Evolutionary conservation across 1,140 invertebrate genomes (phyloP).

Genomic region (Acyrthosiphon pisum): DNA sequence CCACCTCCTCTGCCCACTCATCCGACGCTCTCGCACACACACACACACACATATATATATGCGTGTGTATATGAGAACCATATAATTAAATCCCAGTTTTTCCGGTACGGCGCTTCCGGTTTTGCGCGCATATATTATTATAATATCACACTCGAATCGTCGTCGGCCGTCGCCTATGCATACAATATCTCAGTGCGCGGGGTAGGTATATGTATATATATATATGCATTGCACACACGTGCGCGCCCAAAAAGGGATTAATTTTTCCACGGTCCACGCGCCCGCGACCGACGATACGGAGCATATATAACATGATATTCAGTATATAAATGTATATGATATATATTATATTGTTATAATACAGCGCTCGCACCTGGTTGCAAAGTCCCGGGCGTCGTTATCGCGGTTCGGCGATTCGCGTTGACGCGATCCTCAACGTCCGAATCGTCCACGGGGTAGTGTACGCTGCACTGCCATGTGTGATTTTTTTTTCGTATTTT

Average conservation of each 20-base stretch:
- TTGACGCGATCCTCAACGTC: not conserved
- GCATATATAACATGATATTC: not conserved
- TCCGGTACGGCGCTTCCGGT: slow-evolving; percentile 25
- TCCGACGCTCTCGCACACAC: not conserved
- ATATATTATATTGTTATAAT: not conserved
- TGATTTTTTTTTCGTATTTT: not conserved
- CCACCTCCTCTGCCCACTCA: no score
- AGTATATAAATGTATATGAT: not conserved
- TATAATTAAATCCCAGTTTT: slow-evolving; percentile 50
- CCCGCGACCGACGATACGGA: not conserved
- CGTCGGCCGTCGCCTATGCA: not conserved
- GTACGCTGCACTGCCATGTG: no score
- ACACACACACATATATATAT: no score
- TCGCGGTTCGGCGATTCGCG: slow-evolving; percentile 3
- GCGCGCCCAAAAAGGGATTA: slow-evolving; percentile 14
- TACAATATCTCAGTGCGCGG: not conserved
- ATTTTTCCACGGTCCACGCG: not conserved
- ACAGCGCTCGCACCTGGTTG: not conserved
- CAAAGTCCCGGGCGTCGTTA: not conserved
- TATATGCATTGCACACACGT: not conserved
- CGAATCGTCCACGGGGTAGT: not conserved
- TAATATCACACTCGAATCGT: not conserved
- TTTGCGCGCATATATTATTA: not conserved
- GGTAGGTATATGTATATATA: not conserved
- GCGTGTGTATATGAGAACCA: not conserved